Percentiles rank a stretch among this genome's conserved stretches.
phyloP scores from a whole-genome alignment of 2,888 invertebrate genomes.

The Agonopterix arenella region DNA sequence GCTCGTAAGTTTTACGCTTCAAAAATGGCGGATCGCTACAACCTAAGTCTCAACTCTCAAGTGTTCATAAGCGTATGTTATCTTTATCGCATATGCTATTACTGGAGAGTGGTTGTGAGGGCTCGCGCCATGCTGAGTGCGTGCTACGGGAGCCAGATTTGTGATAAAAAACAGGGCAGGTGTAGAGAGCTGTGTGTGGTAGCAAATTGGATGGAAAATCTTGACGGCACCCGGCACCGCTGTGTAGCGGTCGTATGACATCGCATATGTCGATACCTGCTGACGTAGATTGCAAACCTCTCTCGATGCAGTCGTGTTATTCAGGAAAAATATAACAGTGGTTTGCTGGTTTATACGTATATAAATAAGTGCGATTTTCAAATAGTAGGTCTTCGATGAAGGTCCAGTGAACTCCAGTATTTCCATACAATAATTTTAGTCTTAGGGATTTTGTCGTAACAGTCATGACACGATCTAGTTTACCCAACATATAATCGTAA shows the following conservation, averaged over 20 bases:
- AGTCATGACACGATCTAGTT: no score
- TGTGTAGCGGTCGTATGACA: constrained; percentile 31
- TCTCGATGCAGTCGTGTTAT: no score
- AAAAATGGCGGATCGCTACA: constrained; percentile 34
- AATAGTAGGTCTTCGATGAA: no score
- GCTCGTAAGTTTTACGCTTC: constrained; percentile 17
- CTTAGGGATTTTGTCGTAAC: no score
- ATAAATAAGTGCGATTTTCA: no score
- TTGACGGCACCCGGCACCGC: constrained; percentile 15
- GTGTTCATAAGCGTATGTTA: constrained; percentile 41
- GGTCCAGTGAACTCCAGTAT: no score
- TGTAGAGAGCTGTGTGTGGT: constrained; percentile 29
- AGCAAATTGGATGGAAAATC: constrained; percentile 54
- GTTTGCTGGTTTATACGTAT: no score
- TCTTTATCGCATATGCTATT: constrained; percentile 46
- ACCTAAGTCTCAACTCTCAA: constrained; percentile 22
- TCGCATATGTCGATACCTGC: constrained; percentile 48
- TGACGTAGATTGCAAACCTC: constrained; percentile 17
- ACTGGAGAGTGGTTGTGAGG: constrained; percentile 27
- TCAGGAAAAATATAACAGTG: no score
- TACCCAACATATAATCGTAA: no score
- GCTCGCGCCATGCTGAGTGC: constrained; percentile 46
- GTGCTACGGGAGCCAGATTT: constrained; percentile 40
- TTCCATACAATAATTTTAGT: no score
- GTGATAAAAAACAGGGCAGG: constrained; percentile 46